These are phyloP conservation scores for Callionymus lyra DNA, from an alignment of 2,113 vertebrate genomes.

Conservation along the genomic window DNA sequence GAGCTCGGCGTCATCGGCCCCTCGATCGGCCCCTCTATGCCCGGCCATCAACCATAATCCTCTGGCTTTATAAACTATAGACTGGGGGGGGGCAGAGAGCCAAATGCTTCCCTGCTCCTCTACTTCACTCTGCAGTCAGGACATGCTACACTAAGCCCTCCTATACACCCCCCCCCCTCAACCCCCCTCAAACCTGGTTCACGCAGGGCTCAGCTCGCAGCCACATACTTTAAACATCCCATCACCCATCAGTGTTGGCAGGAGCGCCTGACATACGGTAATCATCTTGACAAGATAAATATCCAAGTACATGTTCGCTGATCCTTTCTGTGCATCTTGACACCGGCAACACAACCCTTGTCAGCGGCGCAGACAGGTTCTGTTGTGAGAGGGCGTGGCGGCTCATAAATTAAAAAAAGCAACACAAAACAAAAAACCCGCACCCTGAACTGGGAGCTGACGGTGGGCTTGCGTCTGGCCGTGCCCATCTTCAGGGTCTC, in stretches of 20 bases:
- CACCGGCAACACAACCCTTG: too few relatives aligned
- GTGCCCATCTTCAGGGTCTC: slow-evolving; percentile 88
- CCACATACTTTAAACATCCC: slow-evolving; percentile 35
- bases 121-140: slow-evolving; percentile 44
- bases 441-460: slow-evolving; percentile 92
- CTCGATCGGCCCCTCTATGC: slow-evolving; percentile 57
- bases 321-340: neutral
- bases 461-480: slow-evolving; percentile 82
- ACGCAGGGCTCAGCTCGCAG: slow-evolving; percentile 18
- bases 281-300: slow-evolving; percentile 6
- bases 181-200: slow-evolving; percentile 14
- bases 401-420: too few relatives aligned
- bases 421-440: too few relatives aligned
- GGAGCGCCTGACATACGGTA: slow-evolving; percentile 2
- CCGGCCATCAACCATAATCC: slow-evolving; percentile 63
- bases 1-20: slow-evolving; percentile 48
- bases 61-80: slow-evolving; percentile 53
- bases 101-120: slow-evolving; percentile 51
- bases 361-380: too few relatives aligned
- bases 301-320: slow-evolving; percentile 19
- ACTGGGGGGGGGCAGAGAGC: slow-evolving; percentile 50
- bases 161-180: slow-evolving; percentile 6
- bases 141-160: slow-evolving; percentile 45
- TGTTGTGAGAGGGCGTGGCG: too few relatives aligned
- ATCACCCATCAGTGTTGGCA: slow-evolving; percentile 24